These are phyloP conservation scores for Pristionchus exspectatus DNA, from an alignment of 2,888 invertebrate species.

Conservation along the genomic window DNA sequence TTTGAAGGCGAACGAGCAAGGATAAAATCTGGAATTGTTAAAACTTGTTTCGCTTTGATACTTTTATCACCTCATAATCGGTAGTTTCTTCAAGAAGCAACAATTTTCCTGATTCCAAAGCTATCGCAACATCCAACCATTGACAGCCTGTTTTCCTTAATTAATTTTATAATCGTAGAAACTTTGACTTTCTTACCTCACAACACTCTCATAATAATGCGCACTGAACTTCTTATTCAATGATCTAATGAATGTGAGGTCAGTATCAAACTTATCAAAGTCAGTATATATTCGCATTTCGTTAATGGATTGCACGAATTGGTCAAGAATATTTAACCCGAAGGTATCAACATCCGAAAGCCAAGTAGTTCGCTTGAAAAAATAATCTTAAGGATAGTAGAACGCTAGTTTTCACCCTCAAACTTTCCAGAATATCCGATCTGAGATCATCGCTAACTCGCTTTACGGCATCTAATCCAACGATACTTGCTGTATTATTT, in stretches of 20 bases:
- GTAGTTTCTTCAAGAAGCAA: not conserved
- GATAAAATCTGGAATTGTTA: not conserved
- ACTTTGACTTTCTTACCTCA: not conserved
- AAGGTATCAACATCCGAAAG: not conserved
- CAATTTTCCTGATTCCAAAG: not conserved
- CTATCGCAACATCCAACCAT: slow-evolving; percentile 25
- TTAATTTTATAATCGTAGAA: not conserved
- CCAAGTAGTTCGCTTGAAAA: slow-evolving; percentile 44
- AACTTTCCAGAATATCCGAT: not conserved
- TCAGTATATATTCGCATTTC: not conserved
- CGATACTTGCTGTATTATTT: not conserved
- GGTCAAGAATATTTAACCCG: slow-evolving; percentile 7
- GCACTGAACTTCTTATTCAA: slow-evolving; percentile 13
- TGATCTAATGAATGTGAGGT: slow-evolving; percentile 12
- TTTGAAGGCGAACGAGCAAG: not conserved
- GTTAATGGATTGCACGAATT: slow-evolving; percentile 10
- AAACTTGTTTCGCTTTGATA: not conserved
- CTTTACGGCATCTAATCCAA: not conserved
- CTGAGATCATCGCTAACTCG: not conserved
- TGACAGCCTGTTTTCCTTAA: not conserved
- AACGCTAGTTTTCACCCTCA: not conserved
- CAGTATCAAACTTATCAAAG: slow-evolving; percentile 41
- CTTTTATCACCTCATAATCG: not conserved
- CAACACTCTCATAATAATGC: slow-evolving; percentile 25
- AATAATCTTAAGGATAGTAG: not conserved